phyloP scores from a whole-genome alignment of 2,113 vertebrate genomes.

The Telmatochromis sp. region DNA sequence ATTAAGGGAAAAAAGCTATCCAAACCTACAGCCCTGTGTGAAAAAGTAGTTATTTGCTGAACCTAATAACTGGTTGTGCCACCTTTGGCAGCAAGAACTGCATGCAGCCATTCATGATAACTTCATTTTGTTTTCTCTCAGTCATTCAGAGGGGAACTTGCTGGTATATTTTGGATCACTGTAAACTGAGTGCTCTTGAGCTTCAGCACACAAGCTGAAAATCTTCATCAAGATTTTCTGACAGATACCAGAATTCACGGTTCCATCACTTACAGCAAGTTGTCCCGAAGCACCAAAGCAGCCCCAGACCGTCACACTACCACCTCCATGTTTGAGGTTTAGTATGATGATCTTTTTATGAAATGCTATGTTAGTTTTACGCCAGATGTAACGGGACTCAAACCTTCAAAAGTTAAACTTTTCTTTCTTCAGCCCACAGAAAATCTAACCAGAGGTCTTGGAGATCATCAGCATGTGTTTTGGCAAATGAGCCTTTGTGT shows the following conservation, averaged over 20 bases:
- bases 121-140: not conserved
- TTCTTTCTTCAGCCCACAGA: not conserved
- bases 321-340: not conserved
- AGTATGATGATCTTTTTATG: not conserved
- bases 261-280: not conserved
- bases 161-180: not conserved
- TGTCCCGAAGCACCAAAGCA: not conserved
- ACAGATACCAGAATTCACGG: not conserved
- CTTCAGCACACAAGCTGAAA: not conserved
- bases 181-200: not conserved
- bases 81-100: not conserved
- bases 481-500: not conserved
- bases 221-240: not conserved
- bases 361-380: not conserved
- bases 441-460: accelerated
- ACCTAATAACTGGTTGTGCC: not conserved
- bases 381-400: not conserved
- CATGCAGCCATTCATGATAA: not conserved
- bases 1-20: not conserved
- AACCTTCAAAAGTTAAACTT: not conserved
- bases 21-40: not conserved
- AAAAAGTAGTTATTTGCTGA: not conserved
- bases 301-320: not conserved
- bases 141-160: not conserved
- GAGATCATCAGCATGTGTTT: not conserved